Evolutionary conservation across 2,797 vertebrate genomes (phyloP).

Genomic region (Eleutherodactylus coqui): DNA sequence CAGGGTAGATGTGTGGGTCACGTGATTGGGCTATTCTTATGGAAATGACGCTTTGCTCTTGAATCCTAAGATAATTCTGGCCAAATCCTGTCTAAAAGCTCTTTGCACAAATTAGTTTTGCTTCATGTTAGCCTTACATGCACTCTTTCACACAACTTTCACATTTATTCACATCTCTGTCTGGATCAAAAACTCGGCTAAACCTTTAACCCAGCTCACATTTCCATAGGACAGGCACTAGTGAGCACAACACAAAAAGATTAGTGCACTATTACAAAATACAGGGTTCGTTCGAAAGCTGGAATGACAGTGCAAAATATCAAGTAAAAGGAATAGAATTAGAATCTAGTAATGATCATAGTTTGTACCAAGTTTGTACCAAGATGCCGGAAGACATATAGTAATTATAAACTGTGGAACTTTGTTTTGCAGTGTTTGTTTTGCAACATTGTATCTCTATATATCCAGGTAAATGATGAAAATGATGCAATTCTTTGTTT

Average conservation of each 20-base stretch:
- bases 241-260: conserved; percentile 24
- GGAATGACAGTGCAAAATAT: not conserved
- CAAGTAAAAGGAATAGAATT: not conserved
- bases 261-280: not conserved
- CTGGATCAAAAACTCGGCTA: conserved; percentile 52
- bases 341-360: not conserved
- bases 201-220: conserved; percentile 56
- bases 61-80: conserved; percentile 41
- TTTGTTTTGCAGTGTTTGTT: no score
- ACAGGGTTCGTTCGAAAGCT: not conserved
- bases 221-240: conserved; percentile 38
- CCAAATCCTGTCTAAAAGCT: conserved; percentile 62
- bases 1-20: conserved; percentile 45
- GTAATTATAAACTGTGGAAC: not conserved
- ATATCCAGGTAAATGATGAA: no score
- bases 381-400: not conserved
- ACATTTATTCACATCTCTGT: conserved; percentile 61
- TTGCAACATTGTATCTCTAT: no score
- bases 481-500: no score
- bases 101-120: conserved; percentile 51
- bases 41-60: conserved; percentile 53
- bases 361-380: not conserved
- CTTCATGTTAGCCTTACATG: conserved; percentile 47
- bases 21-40: conserved; percentile 60
- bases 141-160: conserved; percentile 58